A percentile compares a stretch with the other conserved stretches of the same genome.
Conservation (phyloP, 2,888 invertebrate genomes). For the Ophion slaviceki region DNA sequence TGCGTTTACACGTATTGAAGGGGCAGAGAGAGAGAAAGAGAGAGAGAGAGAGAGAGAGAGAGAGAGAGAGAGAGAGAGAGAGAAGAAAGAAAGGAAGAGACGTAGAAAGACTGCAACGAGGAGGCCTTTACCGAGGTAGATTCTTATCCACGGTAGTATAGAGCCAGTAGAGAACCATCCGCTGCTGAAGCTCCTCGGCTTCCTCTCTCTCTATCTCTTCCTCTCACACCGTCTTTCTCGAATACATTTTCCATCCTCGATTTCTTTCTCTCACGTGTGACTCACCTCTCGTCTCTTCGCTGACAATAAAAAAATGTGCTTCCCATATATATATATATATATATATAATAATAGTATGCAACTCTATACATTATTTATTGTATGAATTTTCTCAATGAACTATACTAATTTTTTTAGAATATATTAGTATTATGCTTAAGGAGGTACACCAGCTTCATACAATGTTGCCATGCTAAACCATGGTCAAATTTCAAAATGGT, state of each 20-base stretch:
- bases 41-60: neutral
- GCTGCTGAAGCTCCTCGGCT: conserved; percentile 7
- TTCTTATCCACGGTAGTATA: conserved; percentile 57
- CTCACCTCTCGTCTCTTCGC: conserved; percentile 48
- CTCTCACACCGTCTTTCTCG: conserved; percentile 24
- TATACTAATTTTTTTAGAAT: too few species aligned
- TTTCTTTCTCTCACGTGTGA: conserved; percentile 53
- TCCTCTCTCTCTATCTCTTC: conserved; percentile 17
- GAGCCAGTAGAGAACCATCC: conserved; percentile 40
- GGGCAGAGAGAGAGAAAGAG: neutral
- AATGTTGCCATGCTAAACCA: too few species aligned
- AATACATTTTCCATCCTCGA: conserved; percentile 56
- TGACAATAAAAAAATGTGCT: conserved; percentile 1
- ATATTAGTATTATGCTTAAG: too few species aligned
- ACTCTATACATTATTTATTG: too few species aligned
- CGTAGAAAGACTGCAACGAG: conserved; percentile 39
- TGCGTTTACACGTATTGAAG: neutral
- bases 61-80: conserved; percentile 5
- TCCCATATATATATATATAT: too few species aligned
- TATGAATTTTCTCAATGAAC: too few species aligned
- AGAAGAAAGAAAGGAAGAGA: conserved; percentile 11
- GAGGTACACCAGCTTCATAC: too few species aligned
- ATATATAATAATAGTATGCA: too few species aligned
- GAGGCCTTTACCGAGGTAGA: conserved; percentile 55
- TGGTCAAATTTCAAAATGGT: too few species aligned